Percentiles rank a stretch among this genome's conserved stretches.
phyloP scores from a whole-genome alignment of 2,113 vertebrate genomes.

The Coreoperca whiteheadi region DNA sequence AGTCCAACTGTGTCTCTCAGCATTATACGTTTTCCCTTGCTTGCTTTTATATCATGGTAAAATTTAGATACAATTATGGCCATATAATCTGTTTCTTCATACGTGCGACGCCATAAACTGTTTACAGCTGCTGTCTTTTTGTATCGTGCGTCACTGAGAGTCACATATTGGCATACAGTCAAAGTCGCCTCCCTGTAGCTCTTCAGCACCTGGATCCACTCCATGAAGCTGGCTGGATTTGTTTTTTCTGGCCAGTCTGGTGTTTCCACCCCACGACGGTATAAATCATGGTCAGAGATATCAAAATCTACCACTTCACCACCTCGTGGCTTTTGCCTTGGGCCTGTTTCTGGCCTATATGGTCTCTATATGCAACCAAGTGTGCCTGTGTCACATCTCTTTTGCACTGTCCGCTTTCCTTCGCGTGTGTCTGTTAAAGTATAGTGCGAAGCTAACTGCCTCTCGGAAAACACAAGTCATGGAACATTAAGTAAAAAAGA shows the following conservation, averaged over 20 bases:
- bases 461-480: neutral
- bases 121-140: constrained; percentile 40
- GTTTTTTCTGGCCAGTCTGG: neutral
- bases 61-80: constrained; percentile 42
- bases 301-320: neutral
- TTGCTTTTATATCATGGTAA: constrained; percentile 46
- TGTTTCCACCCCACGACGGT: constrained; percentile 18
- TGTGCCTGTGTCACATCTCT: neutral
- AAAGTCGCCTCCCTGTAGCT: constrained; percentile 34
- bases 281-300: constrained; percentile 2
- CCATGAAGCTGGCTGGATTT: constrained; percentile 31
- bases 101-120: constrained; percentile 27
- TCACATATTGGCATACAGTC: constrained; percentile 3
- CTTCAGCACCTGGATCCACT: constrained; percentile 19
- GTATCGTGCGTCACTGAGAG: constrained; percentile 20
- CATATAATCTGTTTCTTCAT: constrained; percentile 12
- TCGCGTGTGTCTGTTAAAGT: neutral
- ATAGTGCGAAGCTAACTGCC: neutral
- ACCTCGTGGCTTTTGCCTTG: neutral
- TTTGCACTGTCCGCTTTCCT: neutral
- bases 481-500: neutral
- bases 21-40: constrained; percentile 28
- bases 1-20: constrained; percentile 42
- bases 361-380: neutral
- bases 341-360: neutral